Conservation (phyloP, 2,888 invertebrate species). For the Corbicula japonica region DNA sequence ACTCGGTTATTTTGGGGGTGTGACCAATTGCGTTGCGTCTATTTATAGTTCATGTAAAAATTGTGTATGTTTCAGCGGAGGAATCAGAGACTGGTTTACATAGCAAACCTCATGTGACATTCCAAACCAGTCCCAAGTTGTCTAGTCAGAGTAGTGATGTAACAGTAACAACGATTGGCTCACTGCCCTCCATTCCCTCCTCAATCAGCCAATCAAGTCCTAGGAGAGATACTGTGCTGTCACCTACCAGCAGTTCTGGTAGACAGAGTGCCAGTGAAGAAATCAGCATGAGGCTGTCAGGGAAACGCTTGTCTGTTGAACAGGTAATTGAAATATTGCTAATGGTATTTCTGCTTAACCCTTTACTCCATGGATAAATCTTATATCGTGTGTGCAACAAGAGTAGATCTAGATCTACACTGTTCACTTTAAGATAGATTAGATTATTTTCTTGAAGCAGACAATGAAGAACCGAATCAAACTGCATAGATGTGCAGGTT, state of each 20-base stretch:
- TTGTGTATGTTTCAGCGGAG: neutral
- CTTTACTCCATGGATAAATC: too few relatives aligned
- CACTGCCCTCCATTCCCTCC: slow-evolving; percentile 53
- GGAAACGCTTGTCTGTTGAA: slow-evolving; percentile 49
- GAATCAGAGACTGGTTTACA: neutral
- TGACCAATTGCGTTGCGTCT: too few relatives aligned
- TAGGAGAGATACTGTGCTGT: slow-evolving; percentile 31
- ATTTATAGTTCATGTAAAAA: too few relatives aligned
- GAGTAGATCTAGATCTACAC: too few relatives aligned
- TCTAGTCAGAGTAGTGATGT: slow-evolving; percentile 55
- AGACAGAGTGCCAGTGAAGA: slow-evolving; percentile 45
- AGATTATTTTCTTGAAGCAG: too few relatives aligned
- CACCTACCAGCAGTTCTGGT: slow-evolving; percentile 46
- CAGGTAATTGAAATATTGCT: slow-evolving; percentile 29
- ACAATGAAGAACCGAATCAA: too few relatives aligned
- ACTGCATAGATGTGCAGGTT: too few relatives aligned
- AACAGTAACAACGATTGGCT: slow-evolving; percentile 60
- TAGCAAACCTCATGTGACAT: slow-evolving; percentile 29
- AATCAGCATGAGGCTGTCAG: slow-evolving; percentile 37
- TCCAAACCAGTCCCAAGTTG: slow-evolving; percentile 26
- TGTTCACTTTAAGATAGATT: too few relatives aligned
- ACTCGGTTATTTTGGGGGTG: too few relatives aligned
- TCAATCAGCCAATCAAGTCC: slow-evolving; percentile 60
- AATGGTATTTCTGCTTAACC: too few relatives aligned
- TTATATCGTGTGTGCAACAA: too few relatives aligned